phyloP scores from a whole-genome alignment of 37 sponge, comb jelly and placozoan genomes.

The Haliclona indistincta region DNA sequence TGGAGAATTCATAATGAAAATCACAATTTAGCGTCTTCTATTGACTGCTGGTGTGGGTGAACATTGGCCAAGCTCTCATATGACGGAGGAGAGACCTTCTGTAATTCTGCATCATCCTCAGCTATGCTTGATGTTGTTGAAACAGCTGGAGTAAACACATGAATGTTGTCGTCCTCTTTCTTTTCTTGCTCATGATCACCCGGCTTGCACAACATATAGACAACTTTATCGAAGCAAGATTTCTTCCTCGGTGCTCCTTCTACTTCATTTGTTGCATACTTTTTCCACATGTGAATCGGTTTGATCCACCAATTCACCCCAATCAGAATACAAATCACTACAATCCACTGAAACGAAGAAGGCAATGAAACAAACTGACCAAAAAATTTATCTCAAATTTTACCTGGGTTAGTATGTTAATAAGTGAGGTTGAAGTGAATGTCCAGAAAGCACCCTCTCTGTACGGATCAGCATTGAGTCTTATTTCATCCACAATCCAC shows the following conservation, averaged over 20 bases:
- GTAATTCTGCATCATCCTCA: no score
- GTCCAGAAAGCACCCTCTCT: slow-evolving; percentile 37
- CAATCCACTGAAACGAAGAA: slow-evolving; percentile 52
- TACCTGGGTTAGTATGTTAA: slow-evolving; percentile 42
- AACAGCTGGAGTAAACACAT: no score
- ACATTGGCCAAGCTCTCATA: no score
- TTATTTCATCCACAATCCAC: slow-evolving; percentile 71
- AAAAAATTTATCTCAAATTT: no score
- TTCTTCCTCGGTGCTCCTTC: no score
- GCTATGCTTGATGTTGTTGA: no score
- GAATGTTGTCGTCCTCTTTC: no score
- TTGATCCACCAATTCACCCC: slow-evolving; percentile 75
- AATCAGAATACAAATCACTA: slow-evolving; percentile 32
- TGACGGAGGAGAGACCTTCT: no score
- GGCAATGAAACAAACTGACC: not conserved
- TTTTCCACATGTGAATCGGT: slow-evolving; percentile 36
- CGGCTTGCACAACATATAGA: not conserved
- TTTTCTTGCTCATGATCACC: not conserved
- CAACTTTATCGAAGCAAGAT: not conserved
- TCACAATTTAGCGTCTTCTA: no score
- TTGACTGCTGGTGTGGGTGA: no score
- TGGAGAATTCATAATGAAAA: no score
- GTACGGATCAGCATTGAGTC: slow-evolving; percentile 1
- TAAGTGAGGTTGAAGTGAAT: slow-evolving; percentile 29
- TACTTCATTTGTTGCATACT: not conserved